A percentile compares a stretch with the other conserved stretches of the same genome.
phyloP scores from a whole-genome alignment of 2,113 vertebrate species.

The Benitochromis conjunctus region DNA sequence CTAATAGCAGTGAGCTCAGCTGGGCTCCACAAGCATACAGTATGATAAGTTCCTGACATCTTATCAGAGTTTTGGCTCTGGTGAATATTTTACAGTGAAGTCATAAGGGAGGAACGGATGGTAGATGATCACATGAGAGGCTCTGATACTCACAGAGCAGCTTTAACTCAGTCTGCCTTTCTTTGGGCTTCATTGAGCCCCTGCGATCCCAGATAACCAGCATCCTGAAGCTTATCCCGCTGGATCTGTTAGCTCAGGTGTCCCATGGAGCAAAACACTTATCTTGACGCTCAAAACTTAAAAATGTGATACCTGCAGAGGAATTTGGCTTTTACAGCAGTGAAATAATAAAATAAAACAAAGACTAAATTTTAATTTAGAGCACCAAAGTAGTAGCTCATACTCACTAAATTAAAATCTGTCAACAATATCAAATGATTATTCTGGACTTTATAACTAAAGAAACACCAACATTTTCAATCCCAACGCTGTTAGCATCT shows the following conservation, averaged over 20 bases:
- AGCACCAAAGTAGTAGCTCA: not conserved
- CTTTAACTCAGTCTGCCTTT: not conserved
- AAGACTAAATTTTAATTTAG: no score
- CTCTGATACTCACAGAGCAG: not conserved
- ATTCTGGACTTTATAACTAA: not conserved
- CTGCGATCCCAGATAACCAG: not conserved
- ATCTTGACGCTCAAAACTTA: not conserved
- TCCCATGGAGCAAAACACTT: not conserved
- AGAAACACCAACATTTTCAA: not conserved
- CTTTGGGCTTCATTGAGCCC: not conserved
- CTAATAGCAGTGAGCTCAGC: conserved; percentile 6
- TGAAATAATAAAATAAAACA: not conserved
- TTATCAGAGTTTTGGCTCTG: not conserved
- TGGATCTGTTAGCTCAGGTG: not conserved
- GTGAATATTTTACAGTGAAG: not conserved
- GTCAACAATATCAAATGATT: not conserved
- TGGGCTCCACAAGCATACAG: conserved; percentile 20
- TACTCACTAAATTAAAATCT: not conserved
- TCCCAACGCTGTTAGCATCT: not conserved
- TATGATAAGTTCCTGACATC: conserved; percentile 6
- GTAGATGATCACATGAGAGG: not conserved
- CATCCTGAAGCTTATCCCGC: not conserved
- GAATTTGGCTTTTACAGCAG: not conserved
- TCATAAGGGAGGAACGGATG: not conserved
- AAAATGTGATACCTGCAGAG: not conserved